Conservation (phyloP, 1,140 invertebrate genomes). For the Palaemon carinicauda region DNA sequence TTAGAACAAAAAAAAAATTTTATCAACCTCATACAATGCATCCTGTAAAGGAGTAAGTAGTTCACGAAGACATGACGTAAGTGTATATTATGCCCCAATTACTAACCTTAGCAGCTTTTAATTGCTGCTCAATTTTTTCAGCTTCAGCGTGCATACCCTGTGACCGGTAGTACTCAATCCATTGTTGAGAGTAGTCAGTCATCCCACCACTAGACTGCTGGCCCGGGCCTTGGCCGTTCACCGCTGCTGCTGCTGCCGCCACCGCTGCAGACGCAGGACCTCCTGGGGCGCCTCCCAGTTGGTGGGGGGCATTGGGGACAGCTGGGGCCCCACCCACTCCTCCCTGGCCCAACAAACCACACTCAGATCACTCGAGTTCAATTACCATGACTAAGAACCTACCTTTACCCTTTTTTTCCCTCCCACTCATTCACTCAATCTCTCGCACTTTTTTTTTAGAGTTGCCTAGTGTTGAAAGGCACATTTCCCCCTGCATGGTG, state of each 20-base stretch:
- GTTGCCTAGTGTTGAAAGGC: background rate
- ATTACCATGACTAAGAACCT: slow-evolving; percentile 40
- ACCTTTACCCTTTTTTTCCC: slow-evolving; percentile 18
- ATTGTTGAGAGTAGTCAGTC: slow-evolving; percentile 91
- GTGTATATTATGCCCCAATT: slow-evolving; percentile 9
- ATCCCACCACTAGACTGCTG: slow-evolving; percentile 31
- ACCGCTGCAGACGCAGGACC: background rate
- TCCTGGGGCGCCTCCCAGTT: slow-evolving; percentile 41
- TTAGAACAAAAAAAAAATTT: background rate
- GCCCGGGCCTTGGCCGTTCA: slow-evolving; percentile 31
- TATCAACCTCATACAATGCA: background rate
- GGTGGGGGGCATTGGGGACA: slow-evolving; percentile 38
- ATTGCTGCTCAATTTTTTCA: slow-evolving; percentile 88
- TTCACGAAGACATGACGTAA: background rate
- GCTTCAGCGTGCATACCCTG: slow-evolving; percentile 90
- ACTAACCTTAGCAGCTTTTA: slow-evolving; percentile 70
- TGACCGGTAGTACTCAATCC: slow-evolving; percentile 96
- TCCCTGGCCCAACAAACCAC: slow-evolving; percentile 55
- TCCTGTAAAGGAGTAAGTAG: slow-evolving; percentile 7
- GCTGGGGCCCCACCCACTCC: slow-evolving; percentile 45
- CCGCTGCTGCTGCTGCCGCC: slow-evolving; percentile 15
- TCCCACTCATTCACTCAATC: slow-evolving; percentile 31
- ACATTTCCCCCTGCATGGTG: background rate
- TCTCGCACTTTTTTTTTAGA: background rate
- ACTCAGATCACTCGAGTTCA: slow-evolving; percentile 47